phyloP scores from a whole-genome alignment of 2,113 vertebrate species.

The Numenius arquata region DNA sequence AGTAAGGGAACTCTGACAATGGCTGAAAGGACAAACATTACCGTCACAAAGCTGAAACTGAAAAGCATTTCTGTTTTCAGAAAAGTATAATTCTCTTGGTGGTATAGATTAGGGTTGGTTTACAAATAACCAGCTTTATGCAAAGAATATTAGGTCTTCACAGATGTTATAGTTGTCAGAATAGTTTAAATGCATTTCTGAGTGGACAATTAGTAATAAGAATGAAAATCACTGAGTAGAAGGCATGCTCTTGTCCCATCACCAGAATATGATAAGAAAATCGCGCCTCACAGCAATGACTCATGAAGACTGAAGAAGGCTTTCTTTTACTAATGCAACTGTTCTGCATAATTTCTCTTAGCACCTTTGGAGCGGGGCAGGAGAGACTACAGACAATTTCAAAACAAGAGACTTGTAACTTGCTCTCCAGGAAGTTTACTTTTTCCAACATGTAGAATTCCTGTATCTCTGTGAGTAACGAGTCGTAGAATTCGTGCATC shows the following conservation, averaged over 20 bases:
- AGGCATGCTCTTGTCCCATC: neutral
- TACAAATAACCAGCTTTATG: neutral
- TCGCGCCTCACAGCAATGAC: neutral
- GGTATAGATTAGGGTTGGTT: neutral
- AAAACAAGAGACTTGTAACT: neutral
- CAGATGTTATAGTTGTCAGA: neutral
- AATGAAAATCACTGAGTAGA: neutral
- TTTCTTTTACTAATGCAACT: neutral
- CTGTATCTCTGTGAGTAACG: neutral
- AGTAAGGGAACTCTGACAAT: neutral
- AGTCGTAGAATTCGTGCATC: neutral
- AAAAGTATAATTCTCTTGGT: neutral
- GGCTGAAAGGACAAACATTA: neutral
- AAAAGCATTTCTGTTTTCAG: conserved; percentile 35
- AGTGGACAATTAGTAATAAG: neutral
- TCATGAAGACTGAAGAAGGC: neutral
- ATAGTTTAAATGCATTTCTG: neutral
- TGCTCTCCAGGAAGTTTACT: neutral
- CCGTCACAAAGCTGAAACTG: conserved; percentile 1
- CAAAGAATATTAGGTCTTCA: neutral
- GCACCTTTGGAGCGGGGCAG: neutral
- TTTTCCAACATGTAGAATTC: neutral
- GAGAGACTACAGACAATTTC: neutral
- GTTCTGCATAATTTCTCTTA: neutral
- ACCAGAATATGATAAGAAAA: neutral